Evolutionary conservation across 2,113 vertebrate genomes (phyloP).

Genomic region (Nanger granti): DNA sequence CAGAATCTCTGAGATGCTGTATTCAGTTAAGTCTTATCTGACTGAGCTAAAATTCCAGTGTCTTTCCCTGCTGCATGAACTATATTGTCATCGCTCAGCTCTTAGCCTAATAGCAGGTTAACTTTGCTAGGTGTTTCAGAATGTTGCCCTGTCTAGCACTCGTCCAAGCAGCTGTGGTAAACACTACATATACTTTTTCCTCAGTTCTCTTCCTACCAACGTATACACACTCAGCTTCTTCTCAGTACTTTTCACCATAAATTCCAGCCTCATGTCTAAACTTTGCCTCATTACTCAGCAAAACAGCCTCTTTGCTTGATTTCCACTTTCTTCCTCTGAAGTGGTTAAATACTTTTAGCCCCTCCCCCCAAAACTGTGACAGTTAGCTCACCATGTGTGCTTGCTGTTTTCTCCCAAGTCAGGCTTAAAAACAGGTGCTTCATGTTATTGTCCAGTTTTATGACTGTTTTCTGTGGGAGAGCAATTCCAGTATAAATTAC

Average conservation of each 20-base stretch:
- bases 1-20: background rate
- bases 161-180: background rate
- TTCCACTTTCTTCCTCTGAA: background rate
- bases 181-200: background rate
- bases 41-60: background rate
- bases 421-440: background rate
- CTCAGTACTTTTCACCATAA: background rate
- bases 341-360: background rate
- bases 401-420: background rate
- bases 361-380: background rate
- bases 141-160: background rate
- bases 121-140: background rate
- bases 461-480: background rate
- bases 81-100: background rate
- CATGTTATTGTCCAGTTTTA: background rate
- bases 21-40: background rate
- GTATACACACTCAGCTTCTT: background rate
- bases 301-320: background rate
- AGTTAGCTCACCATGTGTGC: background rate
- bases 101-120: background rate
- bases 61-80: background rate
- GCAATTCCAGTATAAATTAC: background rate
- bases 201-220: background rate
- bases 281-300: background rate
- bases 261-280: background rate